Conservation (phyloP, 2,113 vertebrate species). For the Gila orcuttii region DNA sequence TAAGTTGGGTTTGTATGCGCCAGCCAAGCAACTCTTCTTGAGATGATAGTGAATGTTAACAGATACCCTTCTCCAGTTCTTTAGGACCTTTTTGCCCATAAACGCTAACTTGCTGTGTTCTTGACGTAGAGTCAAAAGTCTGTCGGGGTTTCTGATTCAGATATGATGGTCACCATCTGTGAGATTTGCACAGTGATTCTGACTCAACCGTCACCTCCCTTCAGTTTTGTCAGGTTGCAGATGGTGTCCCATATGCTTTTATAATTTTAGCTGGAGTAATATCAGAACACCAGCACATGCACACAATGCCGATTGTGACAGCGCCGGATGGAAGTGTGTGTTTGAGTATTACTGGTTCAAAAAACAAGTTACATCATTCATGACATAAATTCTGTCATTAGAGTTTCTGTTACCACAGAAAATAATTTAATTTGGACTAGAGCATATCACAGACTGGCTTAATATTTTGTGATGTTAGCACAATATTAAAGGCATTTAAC, state of each 20-base stretch:
- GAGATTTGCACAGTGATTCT: constrained; percentile 9
- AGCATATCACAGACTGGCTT: not conserved
- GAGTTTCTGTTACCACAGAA: not conserved
- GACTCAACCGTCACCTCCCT: constrained; percentile 27
- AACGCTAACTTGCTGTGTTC: not conserved
- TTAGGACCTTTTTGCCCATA: not conserved
- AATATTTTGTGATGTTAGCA: not conserved
- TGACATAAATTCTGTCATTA: not conserved
- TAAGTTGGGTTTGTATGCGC: not conserved
- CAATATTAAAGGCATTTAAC: not conserved
- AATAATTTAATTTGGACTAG: not conserved
- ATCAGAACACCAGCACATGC: constrained; percentile 5
- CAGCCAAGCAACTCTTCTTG: not conserved
- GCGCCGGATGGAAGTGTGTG: not conserved
- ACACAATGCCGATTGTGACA: not conserved
- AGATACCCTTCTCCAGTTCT: not conserved
- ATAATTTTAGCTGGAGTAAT: constrained; percentile 46
- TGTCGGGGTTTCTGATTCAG: not conserved
- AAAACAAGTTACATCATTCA: not conserved
- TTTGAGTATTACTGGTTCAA: not conserved
- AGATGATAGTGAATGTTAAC: not conserved
- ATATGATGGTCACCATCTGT: constrained; percentile 28
- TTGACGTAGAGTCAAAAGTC: constrained; percentile 18
- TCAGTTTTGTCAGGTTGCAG: constrained; percentile 54
- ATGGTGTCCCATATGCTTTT: constrained; percentile 56